Evolutionary conservation across 1,140 invertebrate genomes (phyloP).

Genomic region (Drosophila suzukii): DNA sequence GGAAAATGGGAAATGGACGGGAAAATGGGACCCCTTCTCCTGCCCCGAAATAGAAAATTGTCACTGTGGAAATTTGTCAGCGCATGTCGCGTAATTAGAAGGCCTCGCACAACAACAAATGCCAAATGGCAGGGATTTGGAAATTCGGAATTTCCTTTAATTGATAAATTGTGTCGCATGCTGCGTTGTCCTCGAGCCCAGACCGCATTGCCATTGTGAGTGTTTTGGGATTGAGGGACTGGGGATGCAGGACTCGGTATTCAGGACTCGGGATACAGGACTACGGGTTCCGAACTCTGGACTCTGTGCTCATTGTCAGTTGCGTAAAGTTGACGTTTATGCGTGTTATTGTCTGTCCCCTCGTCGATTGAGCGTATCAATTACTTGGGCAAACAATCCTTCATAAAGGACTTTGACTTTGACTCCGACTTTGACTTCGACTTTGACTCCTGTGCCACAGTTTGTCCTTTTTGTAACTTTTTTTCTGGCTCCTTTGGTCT

Average conservation of each 20-base stretch:
- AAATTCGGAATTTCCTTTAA: constrained; percentile 47
- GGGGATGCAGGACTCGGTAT: not conserved
- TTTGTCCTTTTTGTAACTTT: constrained; percentile 24
- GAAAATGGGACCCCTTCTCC: not conserved
- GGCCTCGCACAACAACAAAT: constrained; percentile 29
- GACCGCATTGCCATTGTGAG: constrained; percentile 45
- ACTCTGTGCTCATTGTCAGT: constrained; percentile 54
- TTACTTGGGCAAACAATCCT: constrained; percentile 78
- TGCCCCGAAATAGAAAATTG: not conserved
- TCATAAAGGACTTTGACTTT: not conserved
- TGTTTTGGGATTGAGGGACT: not conserved
- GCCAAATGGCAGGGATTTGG: constrained; percentile 15
- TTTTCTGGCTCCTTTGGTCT: constrained; percentile 27
- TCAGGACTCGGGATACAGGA: constrained; percentile 1
- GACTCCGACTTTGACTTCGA: no score
- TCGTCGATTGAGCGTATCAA: constrained; percentile 74
- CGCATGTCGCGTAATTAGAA: constrained; percentile 70
- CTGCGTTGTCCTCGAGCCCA: constrained; percentile 53
- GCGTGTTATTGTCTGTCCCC: constrained; percentile 57
- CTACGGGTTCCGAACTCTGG: constrained; percentile 2
- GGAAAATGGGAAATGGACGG: constrained; percentile 10
- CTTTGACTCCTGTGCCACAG: constrained; percentile 21
- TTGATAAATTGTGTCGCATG: constrained; percentile 79
- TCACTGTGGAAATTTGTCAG: constrained; percentile 67
- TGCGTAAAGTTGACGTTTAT: constrained; percentile 77